These are phyloP conservation scores for Uloborus plumipes DNA, from an alignment of 2,888 invertebrate species.

Conservation along the genomic window DNA sequence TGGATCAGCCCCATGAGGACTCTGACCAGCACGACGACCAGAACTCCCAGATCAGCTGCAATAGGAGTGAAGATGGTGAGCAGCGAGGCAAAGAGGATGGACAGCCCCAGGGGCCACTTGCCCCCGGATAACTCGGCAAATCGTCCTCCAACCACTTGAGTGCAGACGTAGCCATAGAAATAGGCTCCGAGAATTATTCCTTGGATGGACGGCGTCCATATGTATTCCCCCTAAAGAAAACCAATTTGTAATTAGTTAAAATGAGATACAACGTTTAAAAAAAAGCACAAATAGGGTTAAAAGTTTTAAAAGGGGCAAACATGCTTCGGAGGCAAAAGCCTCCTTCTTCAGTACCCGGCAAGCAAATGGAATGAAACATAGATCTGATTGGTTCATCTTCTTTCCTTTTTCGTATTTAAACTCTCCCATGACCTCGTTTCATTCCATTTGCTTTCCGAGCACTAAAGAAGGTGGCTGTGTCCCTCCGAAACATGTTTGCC, in stretches of 20 bases:
- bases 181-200: slow-evolving; percentile 53
- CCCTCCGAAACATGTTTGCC: no score
- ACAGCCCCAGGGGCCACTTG: slow-evolving; percentile 45
- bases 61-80: slow-evolving; percentile 42
- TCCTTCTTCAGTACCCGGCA: no score
- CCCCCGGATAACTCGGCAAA: slow-evolving; percentile 33
- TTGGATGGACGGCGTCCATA: slow-evolving; percentile 49
- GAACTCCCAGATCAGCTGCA: slow-evolving; percentile 48
- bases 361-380: no score
- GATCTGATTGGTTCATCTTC: no score
- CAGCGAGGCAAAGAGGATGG: slow-evolving; percentile 39
- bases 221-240: slow-evolving; percentile 38
- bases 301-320: no score
- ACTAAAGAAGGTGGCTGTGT: no score
- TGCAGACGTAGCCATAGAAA: slow-evolving; percentile 56
- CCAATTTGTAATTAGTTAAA: neutral
- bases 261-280: no score
- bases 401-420: no score
- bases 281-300: no score
- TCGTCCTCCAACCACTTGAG: slow-evolving; percentile 41
- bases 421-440: no score
- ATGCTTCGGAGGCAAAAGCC: no score
- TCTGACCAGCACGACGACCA: slow-evolving; percentile 19
- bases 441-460: no score
- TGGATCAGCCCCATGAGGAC: slow-evolving; percentile 51